Percentiles rank a stretch among this genome's conserved stretches.
Conservation (phyloP, 1,140 invertebrate species). For the Centruroides sculpturatus region DNA sequence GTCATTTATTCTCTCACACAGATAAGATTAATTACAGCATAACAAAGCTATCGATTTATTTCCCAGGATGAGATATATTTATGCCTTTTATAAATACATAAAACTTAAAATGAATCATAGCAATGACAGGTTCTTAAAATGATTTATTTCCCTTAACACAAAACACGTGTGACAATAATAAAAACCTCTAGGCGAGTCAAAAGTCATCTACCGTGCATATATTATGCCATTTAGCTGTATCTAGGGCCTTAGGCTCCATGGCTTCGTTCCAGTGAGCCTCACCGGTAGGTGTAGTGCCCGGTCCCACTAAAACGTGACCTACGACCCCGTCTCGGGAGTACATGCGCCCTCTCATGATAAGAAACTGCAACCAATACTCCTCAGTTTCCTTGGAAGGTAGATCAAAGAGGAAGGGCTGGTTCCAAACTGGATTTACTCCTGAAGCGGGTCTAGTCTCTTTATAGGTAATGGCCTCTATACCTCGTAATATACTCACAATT, state of each 20-base stretch:
- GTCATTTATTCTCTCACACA: too few species aligned
- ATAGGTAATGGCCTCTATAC: background rate
- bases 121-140: too few species aligned
- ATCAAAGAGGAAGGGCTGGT: slow-evolving; percentile 14
- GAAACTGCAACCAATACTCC: slow-evolving; percentile 13
- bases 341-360: slow-evolving; percentile 13
- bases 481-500: slow-evolving; percentile 5
- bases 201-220: background rate
- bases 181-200: too few species aligned
- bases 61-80: too few species aligned
- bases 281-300: slow-evolving; percentile 6
- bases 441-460: slow-evolving; percentile 1
- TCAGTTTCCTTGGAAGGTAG: background rate
- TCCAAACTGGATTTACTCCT: slow-evolving; percentile 12
- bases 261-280: slow-evolving; percentile 17
- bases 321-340: slow-evolving; percentile 14
- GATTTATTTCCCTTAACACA: too few species aligned
- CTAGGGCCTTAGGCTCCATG: slow-evolving; percentile 9
- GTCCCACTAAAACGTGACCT: slow-evolving; percentile 18
- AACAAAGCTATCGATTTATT: too few species aligned
- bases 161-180: too few species aligned
- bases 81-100: too few species aligned
- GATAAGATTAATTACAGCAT: too few species aligned
- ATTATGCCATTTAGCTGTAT: slow-evolving; percentile 18
- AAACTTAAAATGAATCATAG: too few species aligned